Evolutionary conservation across 2,888 invertebrate genomes (phyloP).

Genomic region (Trachelus iudaicus): DNA sequence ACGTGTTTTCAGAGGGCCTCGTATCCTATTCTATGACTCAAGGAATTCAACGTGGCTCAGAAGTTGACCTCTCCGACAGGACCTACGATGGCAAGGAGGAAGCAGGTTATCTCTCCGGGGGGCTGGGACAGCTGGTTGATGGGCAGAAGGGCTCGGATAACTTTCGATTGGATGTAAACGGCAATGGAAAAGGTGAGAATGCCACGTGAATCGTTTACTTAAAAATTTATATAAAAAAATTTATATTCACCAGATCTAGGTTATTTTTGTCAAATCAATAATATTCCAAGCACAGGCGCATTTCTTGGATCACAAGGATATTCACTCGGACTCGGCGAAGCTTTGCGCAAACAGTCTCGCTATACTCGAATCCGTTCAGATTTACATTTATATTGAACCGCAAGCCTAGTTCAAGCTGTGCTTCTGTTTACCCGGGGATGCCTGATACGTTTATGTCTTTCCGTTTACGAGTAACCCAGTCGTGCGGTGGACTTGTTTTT

Average conservation of each 20-base stretch:
- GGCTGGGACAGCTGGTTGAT: slow-evolving; percentile 83
- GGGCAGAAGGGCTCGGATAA: slow-evolving; percentile 81
- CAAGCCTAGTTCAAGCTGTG: slow-evolving; percentile 39
- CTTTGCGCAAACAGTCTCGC: slow-evolving; percentile 14
- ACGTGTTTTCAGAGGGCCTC: slow-evolving; percentile 75
- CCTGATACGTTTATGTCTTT: slow-evolving; percentile 55
- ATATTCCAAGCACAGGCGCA: neutral
- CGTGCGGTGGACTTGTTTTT: neutral
- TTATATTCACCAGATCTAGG: neutral
- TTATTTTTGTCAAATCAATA: slow-evolving; percentile 8
- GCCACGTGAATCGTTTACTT: neutral
- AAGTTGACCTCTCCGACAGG: slow-evolving; percentile 81
- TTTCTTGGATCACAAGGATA: slow-evolving; percentile 1
- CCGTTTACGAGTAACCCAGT: slow-evolving; percentile 37
- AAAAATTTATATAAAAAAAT: neutral
- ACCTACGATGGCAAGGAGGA: slow-evolving; percentile 82
- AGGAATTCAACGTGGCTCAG: slow-evolving; percentile 76
- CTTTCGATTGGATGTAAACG: slow-evolving; percentile 75
- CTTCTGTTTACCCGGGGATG: slow-evolving; percentile 45
- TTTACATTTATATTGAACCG: slow-evolving; percentile 65
- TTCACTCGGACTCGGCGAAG: neutral
- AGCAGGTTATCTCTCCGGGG: slow-evolving; percentile 73
- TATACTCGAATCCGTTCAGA: slow-evolving; percentile 61
- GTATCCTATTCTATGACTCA: slow-evolving; percentile 84
- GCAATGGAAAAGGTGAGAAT: slow-evolving; percentile 74